A percentile compares a stretch with the other conserved stretches of the same genome.
Conservation (phyloP, 2,888 invertebrate species). For the Drosophila bunnanda region DNA sequence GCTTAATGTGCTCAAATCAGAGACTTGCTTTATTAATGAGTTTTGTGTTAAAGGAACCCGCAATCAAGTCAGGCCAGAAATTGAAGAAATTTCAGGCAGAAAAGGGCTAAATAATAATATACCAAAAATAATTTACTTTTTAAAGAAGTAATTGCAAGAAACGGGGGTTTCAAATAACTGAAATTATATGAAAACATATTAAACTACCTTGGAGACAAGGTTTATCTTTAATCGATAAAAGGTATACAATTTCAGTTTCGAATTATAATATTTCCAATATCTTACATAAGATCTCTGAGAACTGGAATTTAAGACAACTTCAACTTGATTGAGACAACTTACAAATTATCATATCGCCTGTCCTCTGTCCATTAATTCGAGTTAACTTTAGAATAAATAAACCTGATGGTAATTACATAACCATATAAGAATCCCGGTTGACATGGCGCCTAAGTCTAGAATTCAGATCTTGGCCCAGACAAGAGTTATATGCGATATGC, state of each 20-base stretch:
- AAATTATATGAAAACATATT: constrained; percentile 2
- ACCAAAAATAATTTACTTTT: constrained; percentile 1
- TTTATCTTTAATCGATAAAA: background rate
- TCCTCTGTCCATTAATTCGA: constrained; percentile 16
- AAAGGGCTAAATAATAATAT: constrained; percentile 10
- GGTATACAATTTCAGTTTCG: constrained; percentile 10
- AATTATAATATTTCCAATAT: constrained; percentile 9
- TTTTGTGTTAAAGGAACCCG: constrained; percentile 25
- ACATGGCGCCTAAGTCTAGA: constrained; percentile 40
- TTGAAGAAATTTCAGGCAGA: constrained; percentile 15
- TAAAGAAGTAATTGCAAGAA: background rate
- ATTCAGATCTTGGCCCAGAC: constrained; percentile 26
- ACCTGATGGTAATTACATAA: constrained; percentile 42
- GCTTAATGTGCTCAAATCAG: constrained; percentile 33
- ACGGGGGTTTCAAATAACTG: background rate
- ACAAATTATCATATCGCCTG: constrained; percentile 41
- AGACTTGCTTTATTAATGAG: constrained; percentile 38
- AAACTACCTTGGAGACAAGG: background rate
- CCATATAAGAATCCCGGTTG: constrained; percentile 35
- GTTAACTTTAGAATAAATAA: constrained; percentile 35
- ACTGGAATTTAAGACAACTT: constrained; percentile 14
- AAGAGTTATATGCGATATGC: constrained; percentile 34
- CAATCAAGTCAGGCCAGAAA: constrained; percentile 20
- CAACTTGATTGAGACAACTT: constrained; percentile 39
- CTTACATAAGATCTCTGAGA: constrained; percentile 9